phyloP scores from a whole-genome alignment of 2,113 vertebrate species.

The Miniopterus natalensis region DNA sequence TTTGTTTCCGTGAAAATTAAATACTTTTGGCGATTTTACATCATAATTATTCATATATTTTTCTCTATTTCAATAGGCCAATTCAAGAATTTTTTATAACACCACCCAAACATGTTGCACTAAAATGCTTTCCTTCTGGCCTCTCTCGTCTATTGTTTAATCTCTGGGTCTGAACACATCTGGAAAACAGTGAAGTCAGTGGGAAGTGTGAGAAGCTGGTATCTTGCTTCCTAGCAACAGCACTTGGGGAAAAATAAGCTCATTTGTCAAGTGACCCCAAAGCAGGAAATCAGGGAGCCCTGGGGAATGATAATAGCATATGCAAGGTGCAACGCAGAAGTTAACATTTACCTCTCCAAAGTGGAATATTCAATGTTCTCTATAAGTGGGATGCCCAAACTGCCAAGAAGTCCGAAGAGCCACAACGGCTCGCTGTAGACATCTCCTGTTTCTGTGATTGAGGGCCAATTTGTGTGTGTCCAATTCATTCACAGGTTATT shows the following conservation, averaged over 20 bases:
- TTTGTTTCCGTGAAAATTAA: conserved; percentile 85
- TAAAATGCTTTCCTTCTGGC: conserved; percentile 80
- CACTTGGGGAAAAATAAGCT: conserved; percentile 83
- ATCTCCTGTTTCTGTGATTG: neutral
- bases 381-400: neutral
- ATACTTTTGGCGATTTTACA: conserved; percentile 79
- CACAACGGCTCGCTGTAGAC: neutral
- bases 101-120: conserved; percentile 72
- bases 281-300: conserved; percentile 75
- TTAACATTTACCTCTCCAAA: conserved; percentile 72
- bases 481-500: neutral
- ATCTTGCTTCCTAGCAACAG: conserved; percentile 88
- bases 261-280: conserved; percentile 86
- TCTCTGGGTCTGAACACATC: conserved; percentile 77
- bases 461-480: neutral
- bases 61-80: conserved; percentile 76
- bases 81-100: conserved; percentile 81
- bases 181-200: conserved; percentile 79
- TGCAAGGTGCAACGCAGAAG: conserved; percentile 54
- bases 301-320: conserved; percentile 76
- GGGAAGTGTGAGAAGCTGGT: conserved; percentile 84
- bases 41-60: conserved; percentile 68
- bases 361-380: conserved; percentile 8
- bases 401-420: neutral
- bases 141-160: conserved; percentile 75